Evolutionary conservation across 2,888 invertebrate genomes (phyloP).

Genomic region (Eumacrocentrus americanus): DNA sequence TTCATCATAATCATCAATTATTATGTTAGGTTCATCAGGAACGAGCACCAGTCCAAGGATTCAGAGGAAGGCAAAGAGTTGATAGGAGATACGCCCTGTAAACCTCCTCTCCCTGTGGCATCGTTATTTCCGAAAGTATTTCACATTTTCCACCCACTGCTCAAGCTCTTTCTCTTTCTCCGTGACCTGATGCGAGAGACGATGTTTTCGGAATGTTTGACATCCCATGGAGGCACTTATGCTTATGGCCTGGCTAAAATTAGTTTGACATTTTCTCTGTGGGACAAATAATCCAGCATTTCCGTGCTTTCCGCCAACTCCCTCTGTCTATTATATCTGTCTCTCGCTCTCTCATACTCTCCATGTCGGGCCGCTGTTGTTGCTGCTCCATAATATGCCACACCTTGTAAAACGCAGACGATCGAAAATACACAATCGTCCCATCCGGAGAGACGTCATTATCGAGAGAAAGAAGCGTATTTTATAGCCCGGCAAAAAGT

Average conservation of each 20-base stretch:
- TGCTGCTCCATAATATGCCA: slow-evolving; percentile 7
- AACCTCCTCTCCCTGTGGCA: background rate
- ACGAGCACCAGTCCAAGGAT: background rate
- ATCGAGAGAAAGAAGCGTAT: background rate
- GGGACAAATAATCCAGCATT: slow-evolving; percentile 23
- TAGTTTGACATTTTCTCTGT: slow-evolving; percentile 28
- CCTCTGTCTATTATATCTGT: background rate
- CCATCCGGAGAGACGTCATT: slow-evolving; percentile 4
- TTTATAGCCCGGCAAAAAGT: background rate
- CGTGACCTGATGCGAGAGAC: background rate
- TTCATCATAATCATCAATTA: background rate
- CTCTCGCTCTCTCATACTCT: background rate
- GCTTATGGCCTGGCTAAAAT: slow-evolving; percentile 25
- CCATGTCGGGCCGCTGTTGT: background rate
- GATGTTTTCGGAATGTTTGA: slow-evolving; percentile 19
- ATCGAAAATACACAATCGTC: slow-evolving; percentile 12
- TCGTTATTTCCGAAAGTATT: slow-evolving; percentile 3
- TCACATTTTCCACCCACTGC: background rate
- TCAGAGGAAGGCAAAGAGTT: too few relatives aligned
- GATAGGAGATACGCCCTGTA: slow-evolving; percentile 21
- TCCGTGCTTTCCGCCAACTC: slow-evolving; percentile 16
- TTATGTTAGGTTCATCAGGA: background rate
- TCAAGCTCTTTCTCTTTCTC: background rate
- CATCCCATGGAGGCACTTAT: slow-evolving; percentile 15
- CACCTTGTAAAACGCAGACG: slow-evolving; percentile 15